Percentiles rank a stretch among this genome's conserved stretches.
Conservation (phyloP, 2,113 vertebrate species). For the Jacana jacana region DNA sequence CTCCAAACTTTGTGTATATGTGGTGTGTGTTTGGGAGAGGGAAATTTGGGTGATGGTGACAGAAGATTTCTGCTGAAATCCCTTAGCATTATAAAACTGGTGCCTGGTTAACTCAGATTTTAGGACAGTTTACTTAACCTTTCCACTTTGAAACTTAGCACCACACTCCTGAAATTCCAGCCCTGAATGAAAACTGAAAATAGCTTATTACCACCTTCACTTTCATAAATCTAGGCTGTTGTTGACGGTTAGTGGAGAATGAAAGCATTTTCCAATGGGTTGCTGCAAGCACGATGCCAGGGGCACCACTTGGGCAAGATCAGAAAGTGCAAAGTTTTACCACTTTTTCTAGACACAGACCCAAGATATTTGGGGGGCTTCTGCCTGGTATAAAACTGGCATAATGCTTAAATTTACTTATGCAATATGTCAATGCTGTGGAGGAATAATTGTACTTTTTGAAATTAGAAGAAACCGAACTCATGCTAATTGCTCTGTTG, state of each 20-base stretch:
- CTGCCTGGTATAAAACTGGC: not conserved
- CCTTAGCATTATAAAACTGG: not conserved
- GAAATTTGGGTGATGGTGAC: not conserved
- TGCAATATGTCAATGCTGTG: not conserved
- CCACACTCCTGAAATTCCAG: not conserved
- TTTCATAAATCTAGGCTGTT: not conserved
- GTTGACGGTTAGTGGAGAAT: not conserved
- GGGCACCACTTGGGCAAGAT: not conserved
- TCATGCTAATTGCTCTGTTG: fast-evolving
- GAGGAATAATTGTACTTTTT: not conserved
- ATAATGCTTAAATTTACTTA: not conserved
- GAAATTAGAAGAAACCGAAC: not conserved
- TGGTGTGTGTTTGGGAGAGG: not conserved
- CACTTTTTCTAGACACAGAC: not conserved
- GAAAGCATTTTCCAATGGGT: not conserved
- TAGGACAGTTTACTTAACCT: not conserved
- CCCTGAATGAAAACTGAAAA: not conserved
- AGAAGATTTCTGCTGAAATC: not conserved
- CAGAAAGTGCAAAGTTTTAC: not conserved
- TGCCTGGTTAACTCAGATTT: not conserved
- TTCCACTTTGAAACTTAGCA: not conserved
- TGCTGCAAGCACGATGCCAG: not conserved
- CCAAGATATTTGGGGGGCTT: not conserved
- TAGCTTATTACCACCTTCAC: not conserved
- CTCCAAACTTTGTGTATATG: not conserved